phyloP scores from a whole-genome alignment of 1,140 invertebrate genomes.

The Bicyclus anynana region DNA sequence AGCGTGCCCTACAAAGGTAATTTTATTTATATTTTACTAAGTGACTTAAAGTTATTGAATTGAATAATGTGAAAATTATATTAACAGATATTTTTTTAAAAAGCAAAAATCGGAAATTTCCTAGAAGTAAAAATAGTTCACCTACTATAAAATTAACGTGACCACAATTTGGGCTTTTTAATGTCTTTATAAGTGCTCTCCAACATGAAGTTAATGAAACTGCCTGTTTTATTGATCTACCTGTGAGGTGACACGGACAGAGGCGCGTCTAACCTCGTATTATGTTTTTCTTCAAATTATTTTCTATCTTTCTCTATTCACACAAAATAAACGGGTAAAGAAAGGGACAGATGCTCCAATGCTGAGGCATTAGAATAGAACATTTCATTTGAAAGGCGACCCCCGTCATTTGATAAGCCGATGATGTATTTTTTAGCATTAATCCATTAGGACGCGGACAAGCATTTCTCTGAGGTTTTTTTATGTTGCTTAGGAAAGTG shows the following conservation, averaged over 20 bases:
- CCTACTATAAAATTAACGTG: constrained; percentile 31
- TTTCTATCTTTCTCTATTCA: constrained; percentile 45
- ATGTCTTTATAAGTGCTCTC: constrained; percentile 76
- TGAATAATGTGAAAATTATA: too few relatives aligned
- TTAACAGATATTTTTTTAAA: too few relatives aligned
- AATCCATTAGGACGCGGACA: constrained; percentile 62
- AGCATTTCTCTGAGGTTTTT: constrained; percentile 35
- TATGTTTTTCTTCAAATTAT: constrained; percentile 69
- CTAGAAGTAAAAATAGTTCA: background rate
- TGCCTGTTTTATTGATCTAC: constrained; percentile 73
- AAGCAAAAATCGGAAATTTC: background rate
- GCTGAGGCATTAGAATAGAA: constrained; percentile 52
- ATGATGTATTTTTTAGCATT: constrained; percentile 66
- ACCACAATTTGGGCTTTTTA: constrained; percentile 58
- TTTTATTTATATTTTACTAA: too few relatives aligned
- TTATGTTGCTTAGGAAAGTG: background rate
- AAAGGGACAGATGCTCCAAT: constrained; percentile 39
- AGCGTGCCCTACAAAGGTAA: too few relatives aligned
- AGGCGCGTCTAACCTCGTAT: constrained; percentile 58
- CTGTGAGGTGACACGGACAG: constrained; percentile 66
- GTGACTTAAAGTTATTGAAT: too few relatives aligned
- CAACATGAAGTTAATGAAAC: constrained; percentile 71
- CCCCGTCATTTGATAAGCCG: constrained; percentile 73
- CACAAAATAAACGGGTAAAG: constrained; percentile 4
- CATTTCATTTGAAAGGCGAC: constrained; percentile 69